phyloP scores from a whole-genome alignment of 1,140 invertebrate genomes.

The Oncopeltus fasciatus region DNA sequence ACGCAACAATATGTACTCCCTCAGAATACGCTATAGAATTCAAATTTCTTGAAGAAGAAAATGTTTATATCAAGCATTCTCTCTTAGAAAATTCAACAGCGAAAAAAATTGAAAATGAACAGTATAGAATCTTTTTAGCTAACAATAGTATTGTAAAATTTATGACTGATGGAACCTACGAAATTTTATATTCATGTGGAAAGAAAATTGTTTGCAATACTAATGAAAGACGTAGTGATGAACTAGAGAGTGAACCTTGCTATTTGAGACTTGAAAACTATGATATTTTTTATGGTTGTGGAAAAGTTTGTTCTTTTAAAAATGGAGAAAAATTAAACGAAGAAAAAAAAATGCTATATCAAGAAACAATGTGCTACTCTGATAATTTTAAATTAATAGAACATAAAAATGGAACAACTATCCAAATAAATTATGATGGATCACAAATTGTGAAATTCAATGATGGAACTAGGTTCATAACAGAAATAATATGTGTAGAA shows the following conservation, averaged over 20 bases:
- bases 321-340: not conserved
- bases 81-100: not conserved
- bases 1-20: too few relatives aligned
- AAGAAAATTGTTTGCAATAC: not conserved
- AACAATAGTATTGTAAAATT: not conserved
- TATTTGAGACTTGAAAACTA: not conserved
- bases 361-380: not conserved
- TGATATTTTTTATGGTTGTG: not conserved
- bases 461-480: not conserved
- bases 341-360: not conserved
- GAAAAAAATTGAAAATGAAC: not conserved
- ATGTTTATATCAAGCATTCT: not conserved
- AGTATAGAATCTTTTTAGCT: not conserved
- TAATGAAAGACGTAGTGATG: not conserved
- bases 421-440: not conserved
- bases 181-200: not conserved
- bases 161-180: not conserved
- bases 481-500: not conserved
- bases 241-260: not conserved
- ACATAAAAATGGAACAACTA: not conserved
- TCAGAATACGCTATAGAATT: too few relatives aligned
- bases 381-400: not conserved
- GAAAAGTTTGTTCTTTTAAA: not conserved
- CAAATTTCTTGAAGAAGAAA: not conserved
- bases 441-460: not conserved